These are phyloP conservation scores for Ametastegia equiseti DNA, from an alignment of 2,888 invertebrate species.

Conservation along the genomic window DNA sequence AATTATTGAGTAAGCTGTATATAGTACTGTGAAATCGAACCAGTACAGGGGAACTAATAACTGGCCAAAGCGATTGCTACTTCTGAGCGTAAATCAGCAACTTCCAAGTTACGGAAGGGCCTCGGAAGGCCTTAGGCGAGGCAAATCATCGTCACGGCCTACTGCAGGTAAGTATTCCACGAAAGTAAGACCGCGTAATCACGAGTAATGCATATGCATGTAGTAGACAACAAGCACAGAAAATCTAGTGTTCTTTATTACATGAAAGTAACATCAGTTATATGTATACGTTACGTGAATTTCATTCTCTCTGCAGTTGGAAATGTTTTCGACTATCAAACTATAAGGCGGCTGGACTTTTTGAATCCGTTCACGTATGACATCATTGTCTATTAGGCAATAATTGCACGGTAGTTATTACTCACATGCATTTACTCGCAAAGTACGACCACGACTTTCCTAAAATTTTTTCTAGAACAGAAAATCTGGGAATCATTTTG, in stretches of 20 bases:
- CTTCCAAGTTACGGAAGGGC: background rate
- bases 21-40: slow-evolving; percentile 3
- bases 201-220: slow-evolving; percentile 19
- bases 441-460: too few species aligned
- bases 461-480: too few species aligned
- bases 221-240: slow-evolving; percentile 8
- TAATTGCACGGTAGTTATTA: too few species aligned
- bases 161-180: slow-evolving; percentile 9
- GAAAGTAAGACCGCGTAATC: slow-evolving; percentile 29
- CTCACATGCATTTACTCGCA: too few species aligned
- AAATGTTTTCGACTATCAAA: background rate
- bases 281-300: slow-evolving; percentile 4
- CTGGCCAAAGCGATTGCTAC: background rate
- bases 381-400: too few species aligned
- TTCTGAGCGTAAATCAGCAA: slow-evolving; percentile 19
- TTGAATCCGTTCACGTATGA: too few species aligned
- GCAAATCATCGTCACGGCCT: slow-evolving; percentile 31
- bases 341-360: background rate
- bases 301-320: background rate
- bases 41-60: slow-evolving; percentile 7
- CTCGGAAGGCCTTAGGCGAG: slow-evolving; percentile 8
- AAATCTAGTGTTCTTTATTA: background rate
- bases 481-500: too few species aligned
- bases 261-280: slow-evolving; percentile 21
- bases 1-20: background rate